These are phyloP conservation scores for Ceyx melanurus DNA, from an alignment of 2,113 vertebrate genomes.

Conservation along the genomic window DNA sequence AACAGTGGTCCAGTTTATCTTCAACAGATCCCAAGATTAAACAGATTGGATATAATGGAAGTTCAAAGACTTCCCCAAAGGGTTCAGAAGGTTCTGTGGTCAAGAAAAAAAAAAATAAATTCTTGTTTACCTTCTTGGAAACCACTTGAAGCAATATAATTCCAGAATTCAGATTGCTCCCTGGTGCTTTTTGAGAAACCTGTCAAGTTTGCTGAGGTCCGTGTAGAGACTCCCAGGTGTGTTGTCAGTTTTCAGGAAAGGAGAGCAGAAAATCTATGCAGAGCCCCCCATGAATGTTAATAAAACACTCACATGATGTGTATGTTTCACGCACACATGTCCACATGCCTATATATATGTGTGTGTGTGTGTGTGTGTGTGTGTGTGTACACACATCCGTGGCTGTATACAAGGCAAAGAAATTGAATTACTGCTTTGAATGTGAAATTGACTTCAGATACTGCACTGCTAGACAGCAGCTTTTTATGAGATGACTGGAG, in stretches of 20 bases:
- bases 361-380: too few relatives aligned
- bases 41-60: conserved; percentile 63
- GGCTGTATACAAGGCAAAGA: background rate
- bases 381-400: too few relatives aligned
- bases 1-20: background rate
- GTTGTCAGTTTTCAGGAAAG: background rate
- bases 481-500: background rate
- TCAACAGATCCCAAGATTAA: conserved; percentile 37
- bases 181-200: background rate
- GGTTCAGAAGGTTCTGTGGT: conserved; percentile 34
- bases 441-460: background rate
- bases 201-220: background rate
- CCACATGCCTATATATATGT: background rate
- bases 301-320: fast-evolving
- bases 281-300: background rate
- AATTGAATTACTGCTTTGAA: background rate
- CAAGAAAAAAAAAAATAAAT: background rate
- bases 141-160: background rate
- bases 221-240: background rate
- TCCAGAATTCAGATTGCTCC: conserved; percentile 2
- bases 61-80: conserved; percentile 69
- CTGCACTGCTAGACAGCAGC: background rate
- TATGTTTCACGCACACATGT: background rate
- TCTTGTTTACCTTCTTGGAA: conserved; percentile 54
- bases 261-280: background rate